Evolutionary conservation across 1,140 invertebrate genomes (phyloP).

Genomic region (Drosophila tani): DNA sequence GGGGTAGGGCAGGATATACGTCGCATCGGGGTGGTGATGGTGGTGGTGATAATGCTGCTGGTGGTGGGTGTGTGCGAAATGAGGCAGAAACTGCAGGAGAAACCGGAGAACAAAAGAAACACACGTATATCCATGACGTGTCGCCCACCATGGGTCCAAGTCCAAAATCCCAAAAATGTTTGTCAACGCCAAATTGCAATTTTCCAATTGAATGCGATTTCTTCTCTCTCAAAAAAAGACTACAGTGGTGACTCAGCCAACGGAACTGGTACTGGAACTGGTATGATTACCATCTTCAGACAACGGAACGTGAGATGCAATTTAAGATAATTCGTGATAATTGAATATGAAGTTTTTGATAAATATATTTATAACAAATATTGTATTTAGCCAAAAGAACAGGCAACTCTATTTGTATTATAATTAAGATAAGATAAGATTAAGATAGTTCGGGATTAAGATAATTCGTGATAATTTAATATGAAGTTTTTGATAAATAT

Average conservation of each 20-base stretch:
- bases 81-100: conserved; percentile 56
- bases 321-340: neutral
- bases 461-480: conserved; percentile 5
- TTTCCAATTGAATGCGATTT: conserved; percentile 43
- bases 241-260: conserved; percentile 9
- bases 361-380: neutral
- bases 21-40: conserved; percentile 1
- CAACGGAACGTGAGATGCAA: conserved; percentile 1
- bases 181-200: conserved; percentile 36
- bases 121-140: conserved; percentile 26
- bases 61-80: conserved; percentile 42
- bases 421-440: too few species aligned
- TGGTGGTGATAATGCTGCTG: neutral
- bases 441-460: too few species aligned
- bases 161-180: conserved; percentile 8
- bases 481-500: neutral
- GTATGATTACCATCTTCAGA: conserved; percentile 7
- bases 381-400: neutral
- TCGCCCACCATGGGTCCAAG: conserved; percentile 29
- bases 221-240: neutral
- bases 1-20: conserved; percentile 30
- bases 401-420: too few species aligned
- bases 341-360: neutral
- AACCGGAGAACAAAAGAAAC: conserved; percentile 33
- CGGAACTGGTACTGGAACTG: conserved; percentile 1